These are phyloP conservation scores for Seira sanloemensis DNA, from an alignment of 2,888 invertebrate species.

Conservation along the genomic window DNA sequence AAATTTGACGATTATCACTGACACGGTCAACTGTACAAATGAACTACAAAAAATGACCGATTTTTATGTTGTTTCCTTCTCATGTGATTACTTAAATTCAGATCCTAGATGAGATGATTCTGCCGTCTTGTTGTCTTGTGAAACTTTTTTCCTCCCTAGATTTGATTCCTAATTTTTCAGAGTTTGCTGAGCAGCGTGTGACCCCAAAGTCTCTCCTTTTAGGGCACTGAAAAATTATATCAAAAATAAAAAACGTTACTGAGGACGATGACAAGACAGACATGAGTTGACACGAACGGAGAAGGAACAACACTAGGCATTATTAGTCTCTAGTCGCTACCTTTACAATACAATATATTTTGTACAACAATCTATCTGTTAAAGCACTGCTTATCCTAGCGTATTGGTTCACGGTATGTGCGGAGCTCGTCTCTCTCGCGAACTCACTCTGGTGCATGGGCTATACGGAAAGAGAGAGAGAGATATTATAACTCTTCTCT, in stretches of 20 bases:
- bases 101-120: not conserved
- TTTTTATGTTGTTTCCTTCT: not conserved
- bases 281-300: constrained; percentile 61
- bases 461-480: constrained; percentile 2
- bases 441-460: constrained; percentile 13
- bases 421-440: constrained; percentile 1
- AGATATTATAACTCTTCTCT: constrained; percentile 15
- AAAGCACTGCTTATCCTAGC: constrained; percentile 28
- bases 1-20: constrained; percentile 43
- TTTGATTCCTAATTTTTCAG: not conserved
- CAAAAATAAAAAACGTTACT: constrained; percentile 25
- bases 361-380: constrained; percentile 13
- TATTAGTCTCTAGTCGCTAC: constrained; percentile 39
- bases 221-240: constrained; percentile 33
- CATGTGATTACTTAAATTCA: not conserved
- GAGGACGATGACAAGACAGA: constrained; percentile 48
- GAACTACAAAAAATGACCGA: constrained; percentile 33
- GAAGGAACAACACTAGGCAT: constrained; percentile 61
- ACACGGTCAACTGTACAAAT: constrained; percentile 34
- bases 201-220: constrained; percentile 59
- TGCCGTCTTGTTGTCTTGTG: not conserved
- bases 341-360: constrained; percentile 36
- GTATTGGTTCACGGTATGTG: not conserved
- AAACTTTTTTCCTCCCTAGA: not conserved
- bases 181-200: constrained; percentile 10